phyloP scores from a whole-genome alignment of 2,797 vertebrate species.

The Cryptoprocta ferox region DNA sequence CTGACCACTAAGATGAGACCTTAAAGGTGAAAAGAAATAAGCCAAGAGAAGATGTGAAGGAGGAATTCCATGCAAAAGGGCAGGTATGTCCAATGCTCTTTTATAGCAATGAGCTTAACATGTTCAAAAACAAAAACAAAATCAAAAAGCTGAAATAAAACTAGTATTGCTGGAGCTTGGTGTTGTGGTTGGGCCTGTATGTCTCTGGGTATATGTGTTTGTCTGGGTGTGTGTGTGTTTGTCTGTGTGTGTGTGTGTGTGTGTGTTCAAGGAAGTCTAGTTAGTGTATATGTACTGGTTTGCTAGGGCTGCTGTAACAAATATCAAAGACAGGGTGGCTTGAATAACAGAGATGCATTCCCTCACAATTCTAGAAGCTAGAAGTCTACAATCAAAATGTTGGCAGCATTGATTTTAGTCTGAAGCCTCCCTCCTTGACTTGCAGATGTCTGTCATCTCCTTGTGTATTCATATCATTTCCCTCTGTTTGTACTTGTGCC shows the following conservation, averaged over 20 bases:
- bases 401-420: neutral
- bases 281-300: neutral
- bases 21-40: neutral
- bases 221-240: neutral
- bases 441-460: neutral
- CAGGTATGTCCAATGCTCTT: neutral
- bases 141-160: neutral
- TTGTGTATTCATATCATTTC: neutral
- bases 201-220: neutral
- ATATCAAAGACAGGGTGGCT: neutral
- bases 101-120: neutral
- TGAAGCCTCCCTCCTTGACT: neutral
- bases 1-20: neutral
- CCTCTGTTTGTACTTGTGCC: neutral
- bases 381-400: neutral
- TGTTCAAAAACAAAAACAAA: neutral
- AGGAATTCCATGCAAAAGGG: neutral
- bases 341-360: neutral
- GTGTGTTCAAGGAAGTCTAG: neutral
- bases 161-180: neutral
- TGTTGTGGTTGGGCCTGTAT: neutral
- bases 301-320: neutral
- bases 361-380: neutral
- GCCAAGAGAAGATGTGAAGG: neutral
- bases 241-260: neutral